Base-by-base conservation (phyloP, 64 coral and sea anemone genomes). In the Stichodactyla helianthus region DNA sequence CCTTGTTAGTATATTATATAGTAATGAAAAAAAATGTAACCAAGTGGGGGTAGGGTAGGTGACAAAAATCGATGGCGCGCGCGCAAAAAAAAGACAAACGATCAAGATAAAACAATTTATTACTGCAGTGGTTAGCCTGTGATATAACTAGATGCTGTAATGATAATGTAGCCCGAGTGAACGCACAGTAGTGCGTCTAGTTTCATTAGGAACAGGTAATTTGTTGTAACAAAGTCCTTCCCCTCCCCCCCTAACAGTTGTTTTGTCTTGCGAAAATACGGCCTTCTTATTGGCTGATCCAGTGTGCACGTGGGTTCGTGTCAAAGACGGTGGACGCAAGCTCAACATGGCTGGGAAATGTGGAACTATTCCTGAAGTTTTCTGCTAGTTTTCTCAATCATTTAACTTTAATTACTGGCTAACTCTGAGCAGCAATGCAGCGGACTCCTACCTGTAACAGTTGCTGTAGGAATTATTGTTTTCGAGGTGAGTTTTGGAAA, bases 391-490 rank as follows among this genome's bases (percentile, higher is more conserved):
- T 74, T 74, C 68, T 74, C 7, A 0, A 11, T 74, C 12, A 31
- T 74, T 31, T 25, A 23, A 9, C 27, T 0, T 0, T 3, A 14
- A 31, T 27, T 28, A 27, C 8, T 27, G 4, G 2, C 2, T 9
- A 0, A 11, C 7, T 31, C 10, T 8, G 8, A 27, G 22, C 68
- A 31, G 31, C 28, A 60, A 96, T 96, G 94, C 94, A 96, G 86
- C 81, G 94, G 28, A 96, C 94, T 81, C 94, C 94, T 77, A 96
- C 90, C 4, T 96, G 94, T 27, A 62, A 62, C 16, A 96, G 93
- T 52, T 96, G 94, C 35, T 96, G 94, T 78, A 87, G 82, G 62
- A 96, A 87, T 82, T 96, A 81, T 27, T 50, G 88, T 56, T 96
- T 93, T 17, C 86, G 90, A 93, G 94, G 94, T 96, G 87, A 84